phyloP scores from a whole-genome alignment of 2,888 invertebrate genomes.

The Acronicta aceris region DNA sequence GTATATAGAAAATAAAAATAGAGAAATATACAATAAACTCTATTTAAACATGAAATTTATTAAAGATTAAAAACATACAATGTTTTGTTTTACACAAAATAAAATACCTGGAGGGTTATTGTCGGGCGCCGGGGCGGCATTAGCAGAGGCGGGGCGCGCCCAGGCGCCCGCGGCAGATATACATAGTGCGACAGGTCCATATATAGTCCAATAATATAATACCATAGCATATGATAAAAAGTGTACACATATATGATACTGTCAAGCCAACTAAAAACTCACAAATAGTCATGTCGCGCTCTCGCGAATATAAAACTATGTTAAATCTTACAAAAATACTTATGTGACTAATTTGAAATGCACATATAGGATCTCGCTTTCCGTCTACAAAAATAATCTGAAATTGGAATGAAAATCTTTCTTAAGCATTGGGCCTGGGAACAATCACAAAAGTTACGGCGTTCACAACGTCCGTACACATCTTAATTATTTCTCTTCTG shows the following conservation, averaged over 20 bases:
- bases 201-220: conserved; percentile 87
- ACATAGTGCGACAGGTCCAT: conserved; percentile 86
- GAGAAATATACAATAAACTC: conserved; percentile 88
- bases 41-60: conserved; percentile 89
- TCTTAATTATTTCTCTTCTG: conserved; percentile 86
- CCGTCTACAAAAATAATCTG: conserved; percentile 89
- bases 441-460: conserved; percentile 81
- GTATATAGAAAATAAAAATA: conserved; percentile 85
- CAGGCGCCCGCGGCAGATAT: conserved; percentile 68
- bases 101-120: conserved; percentile 85
- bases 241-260: conserved; percentile 87
- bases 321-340: conserved; percentile 89
- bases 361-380: conserved; percentile 87
- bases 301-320: conserved; percentile 87
- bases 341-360: conserved; percentile 88
- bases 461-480: conserved; percentile 81
- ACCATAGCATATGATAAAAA: conserved; percentile 85
- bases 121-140: conserved; percentile 68
- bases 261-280: conserved; percentile 86
- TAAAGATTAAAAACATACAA: conserved; percentile 89
- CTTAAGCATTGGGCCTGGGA: conserved; percentile 83
- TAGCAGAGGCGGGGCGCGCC: conserved; percentile 65
- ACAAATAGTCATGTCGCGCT: conserved; percentile 87
- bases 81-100: conserved; percentile 88
- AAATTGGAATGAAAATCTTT: conserved; percentile 88